Conservation (phyloP, 1,140 invertebrate species). For the Phthorimaea operculella region DNA sequence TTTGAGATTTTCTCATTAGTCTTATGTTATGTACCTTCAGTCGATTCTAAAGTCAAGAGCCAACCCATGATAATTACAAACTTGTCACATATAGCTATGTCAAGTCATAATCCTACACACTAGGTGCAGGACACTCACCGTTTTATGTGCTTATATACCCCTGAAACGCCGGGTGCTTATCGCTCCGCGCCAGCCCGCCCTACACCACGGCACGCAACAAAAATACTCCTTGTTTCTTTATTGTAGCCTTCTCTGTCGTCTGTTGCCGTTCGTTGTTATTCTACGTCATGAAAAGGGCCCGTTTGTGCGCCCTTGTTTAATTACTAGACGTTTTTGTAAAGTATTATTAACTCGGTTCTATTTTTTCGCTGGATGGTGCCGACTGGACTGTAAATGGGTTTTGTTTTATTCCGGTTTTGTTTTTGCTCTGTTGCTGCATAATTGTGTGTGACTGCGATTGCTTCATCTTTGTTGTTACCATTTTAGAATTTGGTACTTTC, state of each 20-base stretch:
- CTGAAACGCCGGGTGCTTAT: slow-evolving; percentile 32
- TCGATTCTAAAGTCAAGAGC: no score
- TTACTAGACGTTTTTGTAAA: slow-evolving; percentile 50
- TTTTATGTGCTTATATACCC: not conserved
- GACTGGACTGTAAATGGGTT: slow-evolving; percentile 18
- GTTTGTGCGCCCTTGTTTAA: slow-evolving; percentile 49
- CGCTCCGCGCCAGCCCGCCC: slow-evolving; percentile 31
- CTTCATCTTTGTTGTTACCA: no score
- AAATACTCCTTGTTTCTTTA: slow-evolving; percentile 55
- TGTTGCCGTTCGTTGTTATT: slow-evolving; percentile 17
- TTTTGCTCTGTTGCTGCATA: not conserved
- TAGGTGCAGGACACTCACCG: no score
- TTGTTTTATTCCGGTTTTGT: slow-evolving; percentile 5
- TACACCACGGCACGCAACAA: slow-evolving; percentile 43
- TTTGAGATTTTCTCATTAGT: no score
- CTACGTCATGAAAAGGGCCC: slow-evolving; percentile 27
- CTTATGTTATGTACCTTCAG: no score
- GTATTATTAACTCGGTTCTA: slow-evolving; percentile 10
- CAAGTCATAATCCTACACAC: slow-evolving; percentile 5
- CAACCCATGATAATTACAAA: no score
- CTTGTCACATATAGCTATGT: not conserved
- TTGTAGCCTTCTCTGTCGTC: slow-evolving; percentile 35
- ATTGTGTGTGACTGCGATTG: not conserved
- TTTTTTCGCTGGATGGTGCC: slow-evolving; percentile 14
- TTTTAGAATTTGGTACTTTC: no score